Evolutionary conservation across 2,888 invertebrate genomes (phyloP), one percentile per base, ranked within the genome.

Genomic region (Buathra laborator): DNA sequence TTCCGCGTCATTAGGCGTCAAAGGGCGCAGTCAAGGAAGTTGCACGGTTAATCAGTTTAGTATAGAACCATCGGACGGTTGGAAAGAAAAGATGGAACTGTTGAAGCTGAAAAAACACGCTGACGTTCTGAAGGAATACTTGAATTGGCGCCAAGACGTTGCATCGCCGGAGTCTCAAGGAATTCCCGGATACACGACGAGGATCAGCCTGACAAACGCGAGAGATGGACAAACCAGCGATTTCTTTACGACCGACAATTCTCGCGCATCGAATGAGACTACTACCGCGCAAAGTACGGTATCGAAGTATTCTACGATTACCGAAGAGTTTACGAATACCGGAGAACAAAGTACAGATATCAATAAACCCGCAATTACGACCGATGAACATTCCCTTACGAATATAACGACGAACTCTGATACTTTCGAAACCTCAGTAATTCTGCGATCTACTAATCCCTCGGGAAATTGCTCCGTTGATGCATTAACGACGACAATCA

Each of bases 81-180:
- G 87, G 87, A 86, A 84, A 53, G 85, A 81, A 62, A 88, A 88
- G 76, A 87, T 88, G 86, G 87, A 88, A 48, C 77, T 86, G n/a
- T 71, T 88, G 51, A 87, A 88, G 72, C 75, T 87, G n/a, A 88
- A 88, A 56, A 88, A 88, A 72, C 87, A 88, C 78, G 83, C 84
- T 19, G 87, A 88, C 62, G 83, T 87, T 16, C 81, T 88, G 12
- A 88, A 88, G 32, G 87, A 88, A 75, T 88, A 88, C 72, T 75
- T 87, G 59, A 88, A 88, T 78, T 88, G 87, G 87, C 86, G 75
- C 24, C 86, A 79, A 4, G 84, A 83, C 48, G 77, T 86, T 0
- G 71, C 56, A 44, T 71, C 81, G 5, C 43, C 80, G 14, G 86
- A 85, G 53, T n/a, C 77, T 12, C 29, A 66, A 0, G 77, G 14